phyloP scores from a whole-genome alignment of 2,113 vertebrate species.

The Perognathus longimembris region DNA sequence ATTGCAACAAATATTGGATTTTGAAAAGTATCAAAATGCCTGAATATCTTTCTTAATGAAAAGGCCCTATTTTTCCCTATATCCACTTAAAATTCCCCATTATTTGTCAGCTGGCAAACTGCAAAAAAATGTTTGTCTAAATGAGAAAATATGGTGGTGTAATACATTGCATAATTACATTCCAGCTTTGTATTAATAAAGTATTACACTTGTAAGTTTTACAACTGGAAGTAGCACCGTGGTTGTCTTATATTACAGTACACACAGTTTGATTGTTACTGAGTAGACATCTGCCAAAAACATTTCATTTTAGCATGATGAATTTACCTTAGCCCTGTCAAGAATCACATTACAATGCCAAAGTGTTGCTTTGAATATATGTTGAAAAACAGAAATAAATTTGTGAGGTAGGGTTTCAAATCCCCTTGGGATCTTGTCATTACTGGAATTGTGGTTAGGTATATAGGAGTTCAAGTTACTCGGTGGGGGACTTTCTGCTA shows the following conservation, averaged over 20 bases:
- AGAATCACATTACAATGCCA: conserved; percentile 92
- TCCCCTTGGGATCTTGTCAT: conserved; percentile 84
- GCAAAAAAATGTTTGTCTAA: conserved; percentile 57
- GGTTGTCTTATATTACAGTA: conserved; percentile 89
- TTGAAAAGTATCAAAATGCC: not conserved
- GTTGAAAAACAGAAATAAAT: conserved; percentile 85
- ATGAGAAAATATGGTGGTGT: conserved; percentile 61
- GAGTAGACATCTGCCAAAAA: conserved; percentile 96
- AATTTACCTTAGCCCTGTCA: conserved; percentile 94
- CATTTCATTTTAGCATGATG: conserved; percentile 95
- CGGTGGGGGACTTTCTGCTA: conserved; percentile 75
- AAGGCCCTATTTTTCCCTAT: conserved; percentile 49
- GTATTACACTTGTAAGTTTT: conserved; percentile 78
- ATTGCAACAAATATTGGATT: conserved; percentile 39
- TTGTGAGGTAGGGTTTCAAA: conserved; percentile 84
- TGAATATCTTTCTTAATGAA: conserved; percentile 48
- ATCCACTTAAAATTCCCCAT: conserved; percentile 12
- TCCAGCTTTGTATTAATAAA: conserved; percentile 82
- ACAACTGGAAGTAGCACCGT: conserved; percentile 70
- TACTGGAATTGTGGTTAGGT: conserved; percentile 69
- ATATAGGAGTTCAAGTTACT: conserved; percentile 68
- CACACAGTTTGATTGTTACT: conserved; percentile 91
- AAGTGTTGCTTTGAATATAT: conserved; percentile 89
- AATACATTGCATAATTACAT: conserved; percentile 61
- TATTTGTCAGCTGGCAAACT: conserved; percentile 47